Evolutionary conservation across 2,797 vertebrate genomes (phyloP), one percentile per base, ranked within the genome.

Genomic region (Anas acuta): DNA sequence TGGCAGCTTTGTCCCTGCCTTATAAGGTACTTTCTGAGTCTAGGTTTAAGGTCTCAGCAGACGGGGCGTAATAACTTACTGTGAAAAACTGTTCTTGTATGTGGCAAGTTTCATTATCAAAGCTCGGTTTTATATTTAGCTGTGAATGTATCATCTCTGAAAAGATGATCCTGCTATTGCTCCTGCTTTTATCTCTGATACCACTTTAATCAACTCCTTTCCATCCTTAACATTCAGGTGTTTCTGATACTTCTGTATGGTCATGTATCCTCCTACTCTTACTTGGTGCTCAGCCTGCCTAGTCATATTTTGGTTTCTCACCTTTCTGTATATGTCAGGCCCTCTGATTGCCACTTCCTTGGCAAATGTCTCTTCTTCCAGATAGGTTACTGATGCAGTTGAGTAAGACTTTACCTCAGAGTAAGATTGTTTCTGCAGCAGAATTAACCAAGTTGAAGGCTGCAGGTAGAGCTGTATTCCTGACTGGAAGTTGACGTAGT

Each of bases 61-160:
- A 77, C 16, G 71, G 13, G 33, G 47, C 58, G 90, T 91, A 88
- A 84, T 61, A 49, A n/a, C n/a, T 84, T 91, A 35, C 70, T 69
- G 66, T 78, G 85, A 61, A 95, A 94, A 91, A 56, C 30, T 76
- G 3, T 61, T 91, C 76, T 64, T 37, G 66, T 87, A 37, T 41
- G 45, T 39, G n/a, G 21, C 74, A 70, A 47, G 25, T 83, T 89
- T 62, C 56, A 60, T 87, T 94, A 66, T 57, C 61, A 84, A 85
- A 82, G 33, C 67, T 80, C 84, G 56, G 47, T 13, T 76, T 92
- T 91, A 33, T 75, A 82, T 95, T 92, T 91, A 95, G 45, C 65
- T 83, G 25, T 85, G 84, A 82, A 86, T 66, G 23, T 64, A 78
- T 88, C 64, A 65, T 91, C 88, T 95, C 84, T 74, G 65, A 87